Percentiles rank a stretch among this genome's conserved stretches.
Conservation (phyloP, 1,140 invertebrate genomes). For the Helicoverpa armigera region DNA sequence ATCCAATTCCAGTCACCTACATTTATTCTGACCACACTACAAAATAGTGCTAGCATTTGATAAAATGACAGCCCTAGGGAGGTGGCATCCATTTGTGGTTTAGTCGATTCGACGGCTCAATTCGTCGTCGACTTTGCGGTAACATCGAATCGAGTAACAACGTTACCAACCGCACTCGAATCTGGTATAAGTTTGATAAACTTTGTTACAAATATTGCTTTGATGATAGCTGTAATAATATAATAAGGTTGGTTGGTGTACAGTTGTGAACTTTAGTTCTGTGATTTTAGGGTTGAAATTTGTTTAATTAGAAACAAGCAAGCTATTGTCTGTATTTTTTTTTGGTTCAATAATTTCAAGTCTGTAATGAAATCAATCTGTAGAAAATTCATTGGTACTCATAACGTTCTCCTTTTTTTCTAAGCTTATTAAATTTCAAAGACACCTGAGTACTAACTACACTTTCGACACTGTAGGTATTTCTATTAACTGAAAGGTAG, state of each 20-base stretch:
- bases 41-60: conserved; percentile 8
- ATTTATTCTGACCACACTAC: background rate
- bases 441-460: too few species aligned
- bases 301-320: too few species aligned
- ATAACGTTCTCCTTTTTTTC: too few species aligned
- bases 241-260: background rate
- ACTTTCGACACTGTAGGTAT: too few species aligned
- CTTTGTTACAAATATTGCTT: background rate
- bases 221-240: background rate
- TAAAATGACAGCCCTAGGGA: conserved; percentile 24
- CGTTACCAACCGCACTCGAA: conserved; percentile 18
- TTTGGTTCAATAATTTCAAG: too few species aligned
- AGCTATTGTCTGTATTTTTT: too few species aligned
- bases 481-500: too few species aligned
- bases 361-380: too few species aligned
- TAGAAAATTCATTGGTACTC: too few species aligned
- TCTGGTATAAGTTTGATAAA: background rate
- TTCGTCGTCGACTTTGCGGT: conserved; percentile 32
- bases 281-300: too few species aligned
- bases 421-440: too few species aligned
- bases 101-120: conserved; percentile 21
- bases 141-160: conserved; percentile 31
- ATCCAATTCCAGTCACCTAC: background rate
- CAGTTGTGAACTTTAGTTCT: too few species aligned
- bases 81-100: conserved; percentile 32